Evolutionary conservation across 2,113 vertebrate species (phyloP).

Genomic region (Crotalus helleri): DNA sequence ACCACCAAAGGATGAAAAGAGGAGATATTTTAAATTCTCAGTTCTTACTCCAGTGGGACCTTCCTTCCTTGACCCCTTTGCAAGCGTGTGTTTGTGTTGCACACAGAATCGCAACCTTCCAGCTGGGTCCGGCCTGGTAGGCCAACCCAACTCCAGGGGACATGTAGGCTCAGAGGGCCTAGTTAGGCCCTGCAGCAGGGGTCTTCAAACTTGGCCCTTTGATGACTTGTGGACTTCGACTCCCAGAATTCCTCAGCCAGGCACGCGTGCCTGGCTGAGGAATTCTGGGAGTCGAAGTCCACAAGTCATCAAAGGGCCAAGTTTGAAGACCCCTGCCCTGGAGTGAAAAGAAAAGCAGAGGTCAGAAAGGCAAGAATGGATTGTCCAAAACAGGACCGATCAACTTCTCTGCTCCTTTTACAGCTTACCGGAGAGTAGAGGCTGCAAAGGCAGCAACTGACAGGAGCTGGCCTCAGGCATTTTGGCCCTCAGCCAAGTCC

Average conservation of each 20-base stretch:
- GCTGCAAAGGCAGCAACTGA: neutral
- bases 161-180: neutral
- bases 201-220: no score
- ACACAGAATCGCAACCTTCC: neutral
- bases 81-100: neutral
- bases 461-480: neutral
- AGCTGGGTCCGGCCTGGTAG: neutral
- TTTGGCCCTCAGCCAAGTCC: neutral
- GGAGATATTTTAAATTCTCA: neutral
- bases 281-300: no score
- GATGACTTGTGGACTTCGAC: neutral
- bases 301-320: no score
- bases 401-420: neutral
- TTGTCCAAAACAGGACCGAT: neutral
- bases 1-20: neutral
- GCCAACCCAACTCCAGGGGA: neutral
- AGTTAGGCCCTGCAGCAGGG: neutral
- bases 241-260: neutral
- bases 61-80: neutral
- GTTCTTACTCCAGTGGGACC: neutral
- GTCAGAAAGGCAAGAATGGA: no score
- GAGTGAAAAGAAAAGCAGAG: no score
- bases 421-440: neutral
- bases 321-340: no score
- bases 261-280: no score